Conservation (phyloP, 2,113 vertebrate genomes). For the Microtus pennsylvanicus region DNA sequence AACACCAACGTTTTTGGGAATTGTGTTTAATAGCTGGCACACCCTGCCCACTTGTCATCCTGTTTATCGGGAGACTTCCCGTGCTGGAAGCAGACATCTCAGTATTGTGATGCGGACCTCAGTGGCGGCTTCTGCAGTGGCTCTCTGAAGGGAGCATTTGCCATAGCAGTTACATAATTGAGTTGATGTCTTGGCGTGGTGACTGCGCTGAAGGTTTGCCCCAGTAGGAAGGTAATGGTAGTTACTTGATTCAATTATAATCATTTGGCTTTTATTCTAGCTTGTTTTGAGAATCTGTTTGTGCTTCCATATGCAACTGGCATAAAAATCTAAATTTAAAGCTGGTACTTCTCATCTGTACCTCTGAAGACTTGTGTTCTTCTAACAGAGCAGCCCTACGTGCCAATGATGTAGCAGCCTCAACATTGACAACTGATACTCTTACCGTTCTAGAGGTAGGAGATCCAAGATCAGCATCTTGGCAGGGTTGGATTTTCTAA, state of each 20-base stretch:
- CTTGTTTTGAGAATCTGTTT: background rate
- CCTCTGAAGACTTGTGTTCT: background rate
- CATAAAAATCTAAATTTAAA: background rate
- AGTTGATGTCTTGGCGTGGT: background rate
- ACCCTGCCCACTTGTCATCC: background rate
- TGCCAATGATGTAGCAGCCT: background rate
- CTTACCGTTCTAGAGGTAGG: background rate
- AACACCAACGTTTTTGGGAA: background rate
- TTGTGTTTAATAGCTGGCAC: background rate
- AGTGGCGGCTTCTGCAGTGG: background rate
- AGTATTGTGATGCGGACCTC: slow-evolving; percentile 1
- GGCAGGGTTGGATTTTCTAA: background rate
- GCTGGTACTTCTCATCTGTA: background rate
- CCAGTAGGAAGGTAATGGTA: background rate
- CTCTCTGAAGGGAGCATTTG: slow-evolving; percentile 20
- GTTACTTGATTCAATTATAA: slow-evolving; percentile 38
- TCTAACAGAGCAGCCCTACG: too few species aligned
- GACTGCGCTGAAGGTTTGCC: background rate
- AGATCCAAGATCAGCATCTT: background rate
- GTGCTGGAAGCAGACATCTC: background rate
- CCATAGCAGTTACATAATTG: slow-evolving; percentile 11
- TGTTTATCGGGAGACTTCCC: background rate
- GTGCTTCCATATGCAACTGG: background rate
- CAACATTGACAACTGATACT: background rate
- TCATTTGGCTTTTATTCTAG: background rate